Percentiles rank a stretch among this genome's conserved stretches.
These are phyloP conservation scores for Solenopsis fugax DNA, from an alignment of 1,140 invertebrate species.

Conservation along the genomic window DNA sequence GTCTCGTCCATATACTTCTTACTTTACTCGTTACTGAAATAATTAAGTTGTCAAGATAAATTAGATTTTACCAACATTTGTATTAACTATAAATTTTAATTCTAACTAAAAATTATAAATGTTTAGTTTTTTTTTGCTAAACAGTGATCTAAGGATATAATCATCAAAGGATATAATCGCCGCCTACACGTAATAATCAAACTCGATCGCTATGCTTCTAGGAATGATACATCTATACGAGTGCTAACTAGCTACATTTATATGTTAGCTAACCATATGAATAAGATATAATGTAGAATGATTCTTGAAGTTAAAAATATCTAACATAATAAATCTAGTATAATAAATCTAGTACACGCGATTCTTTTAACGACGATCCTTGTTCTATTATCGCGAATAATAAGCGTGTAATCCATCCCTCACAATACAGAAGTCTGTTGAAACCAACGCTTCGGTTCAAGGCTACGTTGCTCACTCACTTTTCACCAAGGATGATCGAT, in stretches of 20 bases:
- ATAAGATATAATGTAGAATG: not conserved
- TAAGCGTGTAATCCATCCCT: slow-evolving; percentile 46
- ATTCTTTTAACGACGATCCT: slow-evolving; percentile 20
- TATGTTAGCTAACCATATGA: not conserved
- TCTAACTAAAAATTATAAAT: not conserved
- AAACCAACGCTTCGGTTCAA: slow-evolving; percentile 50
- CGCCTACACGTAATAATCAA: not conserved
- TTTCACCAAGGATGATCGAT: slow-evolving; percentile 61
- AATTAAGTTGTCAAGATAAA: not conserved
- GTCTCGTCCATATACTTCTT: not conserved
- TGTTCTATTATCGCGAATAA: slow-evolving; percentile 5
- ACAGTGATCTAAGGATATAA: not conserved
- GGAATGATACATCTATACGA: not conserved
- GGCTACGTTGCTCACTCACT: slow-evolving; percentile 43
- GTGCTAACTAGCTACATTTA: not conserved
- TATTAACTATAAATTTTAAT: not conserved
- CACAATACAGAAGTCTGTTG: slow-evolving; percentile 38
- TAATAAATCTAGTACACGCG: not conserved
- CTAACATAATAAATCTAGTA: not conserved
- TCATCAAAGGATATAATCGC: not conserved
- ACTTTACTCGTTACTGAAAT: not conserved
- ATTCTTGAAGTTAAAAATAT: not conserved
- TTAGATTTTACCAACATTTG: not conserved
- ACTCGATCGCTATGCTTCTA: not conserved
- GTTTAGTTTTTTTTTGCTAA: not conserved